These are phyloP conservation scores for Aspiorhynchus laticeps DNA, from an alignment of 2,113 vertebrate genomes.

Conservation along the genomic window DNA sequence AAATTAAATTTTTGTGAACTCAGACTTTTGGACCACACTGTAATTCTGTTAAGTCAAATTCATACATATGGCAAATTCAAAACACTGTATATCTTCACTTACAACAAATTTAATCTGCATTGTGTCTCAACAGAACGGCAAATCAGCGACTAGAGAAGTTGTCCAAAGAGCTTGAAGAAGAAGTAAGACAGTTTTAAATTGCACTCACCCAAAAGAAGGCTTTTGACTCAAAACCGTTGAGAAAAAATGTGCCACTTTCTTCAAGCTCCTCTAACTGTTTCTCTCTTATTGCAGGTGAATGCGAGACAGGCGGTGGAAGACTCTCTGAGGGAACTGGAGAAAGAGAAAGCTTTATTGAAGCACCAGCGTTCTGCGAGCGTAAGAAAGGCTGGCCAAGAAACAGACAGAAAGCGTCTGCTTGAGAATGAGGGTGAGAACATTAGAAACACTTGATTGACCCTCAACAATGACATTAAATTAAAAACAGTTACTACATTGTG, in stretches of 20 bases:
- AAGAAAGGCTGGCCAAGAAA: constrained; percentile 89
- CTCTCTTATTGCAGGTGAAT: constrained; percentile 77
- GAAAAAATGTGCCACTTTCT: background rate
- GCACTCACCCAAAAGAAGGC: background rate
- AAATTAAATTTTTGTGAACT: no score
- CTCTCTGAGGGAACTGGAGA: constrained; percentile 87
- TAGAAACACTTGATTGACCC: background rate
- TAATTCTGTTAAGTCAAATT: no score
- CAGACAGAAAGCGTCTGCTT: constrained; percentile 88
- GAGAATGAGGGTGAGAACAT: constrained; percentile 87
- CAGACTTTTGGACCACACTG: no score
- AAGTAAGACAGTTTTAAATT: constrained; percentile 73
- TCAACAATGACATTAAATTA: background rate
- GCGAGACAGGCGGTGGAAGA: constrained; percentile 87
- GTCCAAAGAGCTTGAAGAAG: constrained; percentile 91
- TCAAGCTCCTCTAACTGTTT: background rate
- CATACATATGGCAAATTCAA: background rate
- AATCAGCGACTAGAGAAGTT: constrained; percentile 89
- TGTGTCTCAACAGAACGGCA: constrained; percentile 77
- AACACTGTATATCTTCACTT: background rate
- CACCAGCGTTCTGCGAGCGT: constrained; percentile 90
- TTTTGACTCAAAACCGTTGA: background rate
- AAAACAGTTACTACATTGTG: background rate
- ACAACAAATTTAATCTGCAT: constrained; percentile 1
- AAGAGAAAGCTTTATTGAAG: constrained; percentile 92